phyloP scores from a whole-genome alignment of 2,888 invertebrate genomes.

The Drosophila villosipedis region DNA sequence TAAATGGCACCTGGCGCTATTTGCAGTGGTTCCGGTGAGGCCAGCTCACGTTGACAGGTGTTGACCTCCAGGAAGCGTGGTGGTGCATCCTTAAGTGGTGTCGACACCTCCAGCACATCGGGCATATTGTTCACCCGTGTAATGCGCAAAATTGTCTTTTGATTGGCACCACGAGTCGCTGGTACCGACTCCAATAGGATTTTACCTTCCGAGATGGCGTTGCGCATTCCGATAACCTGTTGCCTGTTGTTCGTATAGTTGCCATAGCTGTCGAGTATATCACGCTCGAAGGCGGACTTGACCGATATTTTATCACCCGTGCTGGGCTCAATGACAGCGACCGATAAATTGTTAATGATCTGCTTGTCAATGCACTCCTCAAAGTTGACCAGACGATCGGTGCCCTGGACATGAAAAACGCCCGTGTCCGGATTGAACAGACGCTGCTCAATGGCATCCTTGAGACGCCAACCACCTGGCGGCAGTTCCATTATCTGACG shows the following conservation, averaged over 20 bases:
- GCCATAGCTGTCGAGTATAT: slow-evolving; percentile 91
- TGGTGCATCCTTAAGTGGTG: slow-evolving; percentile 85
- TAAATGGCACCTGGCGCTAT: slow-evolving; percentile 91
- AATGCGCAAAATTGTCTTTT: slow-evolving; percentile 89
- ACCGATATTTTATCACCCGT: slow-evolving; percentile 90
- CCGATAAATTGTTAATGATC: slow-evolving; percentile 94
- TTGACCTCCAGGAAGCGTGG: slow-evolving; percentile 86
- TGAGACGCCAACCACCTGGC: slow-evolving; percentile 92
- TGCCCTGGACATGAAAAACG: slow-evolving; percentile 93
- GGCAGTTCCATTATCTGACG: slow-evolving; percentile 92
- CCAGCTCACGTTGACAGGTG: slow-evolving; percentile 85
- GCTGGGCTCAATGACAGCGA: slow-evolving; percentile 91
- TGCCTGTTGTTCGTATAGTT: slow-evolving; percentile 88
- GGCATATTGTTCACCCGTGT: slow-evolving; percentile 90
- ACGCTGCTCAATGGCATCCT: slow-evolving; percentile 92
- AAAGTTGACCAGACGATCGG: slow-evolving; percentile 93
- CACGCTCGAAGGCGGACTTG: slow-evolving; percentile 91
- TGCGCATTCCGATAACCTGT: slow-evolving; percentile 88
- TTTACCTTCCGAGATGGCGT: slow-evolving; percentile 89
- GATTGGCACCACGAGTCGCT: slow-evolving; percentile 85
- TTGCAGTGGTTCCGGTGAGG: slow-evolving; percentile 89
- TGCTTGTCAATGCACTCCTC: slow-evolving; percentile 94
- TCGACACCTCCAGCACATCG: slow-evolving; percentile 90
- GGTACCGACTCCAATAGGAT: slow-evolving; percentile 88
- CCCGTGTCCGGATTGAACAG: slow-evolving; percentile 94